phyloP scores from a whole-genome alignment of 2,797 vertebrate genomes.

The Melanotaenia pygmaea region DNA sequence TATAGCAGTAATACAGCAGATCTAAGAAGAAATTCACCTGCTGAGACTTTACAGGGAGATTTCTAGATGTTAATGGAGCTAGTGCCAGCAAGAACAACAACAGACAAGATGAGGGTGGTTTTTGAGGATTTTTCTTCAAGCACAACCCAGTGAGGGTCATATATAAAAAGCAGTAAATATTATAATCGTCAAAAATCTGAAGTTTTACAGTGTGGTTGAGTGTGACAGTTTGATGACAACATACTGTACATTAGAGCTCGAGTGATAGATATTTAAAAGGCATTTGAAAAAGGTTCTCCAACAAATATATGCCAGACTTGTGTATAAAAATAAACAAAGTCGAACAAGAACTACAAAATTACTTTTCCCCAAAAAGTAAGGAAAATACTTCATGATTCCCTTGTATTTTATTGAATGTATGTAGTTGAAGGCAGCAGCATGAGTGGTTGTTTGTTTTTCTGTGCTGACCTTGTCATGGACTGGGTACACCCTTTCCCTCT shows the following conservation, averaged over 20 bases:
- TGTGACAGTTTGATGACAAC: neutral
- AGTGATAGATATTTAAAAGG: neutral
- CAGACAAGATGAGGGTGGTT: neutral
- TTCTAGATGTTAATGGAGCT: neutral
- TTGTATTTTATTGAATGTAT: neutral
- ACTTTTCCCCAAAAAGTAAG: neutral
- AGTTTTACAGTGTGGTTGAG: neutral
- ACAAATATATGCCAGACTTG: neutral
- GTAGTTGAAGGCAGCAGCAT: neutral
- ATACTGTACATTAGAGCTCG: neutral
- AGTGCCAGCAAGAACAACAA: neutral
- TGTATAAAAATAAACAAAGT: neutral
- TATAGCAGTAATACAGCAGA: neutral
- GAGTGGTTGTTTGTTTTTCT: too few species aligned
- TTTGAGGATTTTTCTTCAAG: neutral
- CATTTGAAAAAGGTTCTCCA: too few species aligned
- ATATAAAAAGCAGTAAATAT: neutral
- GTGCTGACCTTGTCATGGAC: too few species aligned
- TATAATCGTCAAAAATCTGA: neutral
- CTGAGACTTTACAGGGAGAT: neutral
- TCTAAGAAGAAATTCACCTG: neutral
- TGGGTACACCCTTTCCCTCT: too few species aligned
- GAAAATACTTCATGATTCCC: neutral
- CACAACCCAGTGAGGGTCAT: neutral
- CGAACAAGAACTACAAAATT: neutral